These are phyloP conservation scores for Macroglossus sobrinus DNA, from an alignment of 2,113 vertebrate species.

Conservation along the genomic window DNA sequence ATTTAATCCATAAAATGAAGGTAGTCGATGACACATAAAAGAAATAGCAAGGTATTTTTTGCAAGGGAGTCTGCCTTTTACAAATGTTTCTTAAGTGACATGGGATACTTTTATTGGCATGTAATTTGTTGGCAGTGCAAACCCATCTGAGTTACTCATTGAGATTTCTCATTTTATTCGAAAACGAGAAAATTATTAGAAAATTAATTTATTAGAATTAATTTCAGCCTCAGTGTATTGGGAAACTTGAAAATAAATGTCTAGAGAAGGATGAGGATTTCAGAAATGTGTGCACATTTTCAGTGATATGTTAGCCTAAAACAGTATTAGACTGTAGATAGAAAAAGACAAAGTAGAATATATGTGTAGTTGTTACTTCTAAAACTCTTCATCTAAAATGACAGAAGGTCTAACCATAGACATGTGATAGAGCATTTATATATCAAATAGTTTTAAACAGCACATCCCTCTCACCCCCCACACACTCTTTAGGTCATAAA, in stretches of 20 bases:
- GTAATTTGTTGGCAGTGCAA: neutral
- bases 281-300: constrained; percentile 50
- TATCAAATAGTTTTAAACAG: neutral
- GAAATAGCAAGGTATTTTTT: neutral
- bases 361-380: constrained; percentile 24
- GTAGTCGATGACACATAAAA: constrained; percentile 1
- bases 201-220: constrained; percentile 40
- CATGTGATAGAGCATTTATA: neutral
- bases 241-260: constrained; percentile 52
- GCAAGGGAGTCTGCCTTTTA: neutral
- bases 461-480: too few relatives aligned
- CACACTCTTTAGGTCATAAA: neutral
- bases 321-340: constrained; percentile 45
- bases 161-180: constrained; percentile 41
- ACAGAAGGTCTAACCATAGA: constrained; percentile 18
- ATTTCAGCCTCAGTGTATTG: neutral
- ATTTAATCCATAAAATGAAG: constrained; percentile 45
- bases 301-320: constrained; percentile 53
- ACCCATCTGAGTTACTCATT: neutral
- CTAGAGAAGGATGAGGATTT: constrained; percentile 41
- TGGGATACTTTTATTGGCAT: neutral
- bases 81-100: constrained; percentile 1
- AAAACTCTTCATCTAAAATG: constrained; percentile 36
- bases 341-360: constrained; percentile 48
- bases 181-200: too few relatives aligned